Conservation (phyloP, 2,888 invertebrate genomes). For the Tenthredo scrophulariae region DNA sequence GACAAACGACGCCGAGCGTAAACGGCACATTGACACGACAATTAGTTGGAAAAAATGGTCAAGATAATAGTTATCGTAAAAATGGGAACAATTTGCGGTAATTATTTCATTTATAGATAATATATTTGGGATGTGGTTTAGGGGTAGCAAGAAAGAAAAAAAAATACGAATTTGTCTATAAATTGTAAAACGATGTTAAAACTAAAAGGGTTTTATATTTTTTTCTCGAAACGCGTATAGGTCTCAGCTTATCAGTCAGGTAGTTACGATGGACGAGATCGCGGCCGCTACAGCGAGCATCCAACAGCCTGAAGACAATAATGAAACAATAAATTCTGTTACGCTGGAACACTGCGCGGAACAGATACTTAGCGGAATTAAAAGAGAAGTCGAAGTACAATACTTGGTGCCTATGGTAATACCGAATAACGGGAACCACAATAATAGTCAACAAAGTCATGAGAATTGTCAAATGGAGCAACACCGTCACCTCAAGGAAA, state of each 20-base stretch:
- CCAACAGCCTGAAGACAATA: constrained; percentile 68
- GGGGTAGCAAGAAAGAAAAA: not conserved
- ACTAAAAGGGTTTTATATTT: not conserved
- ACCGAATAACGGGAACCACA: constrained; percentile 62
- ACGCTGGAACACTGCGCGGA: constrained; percentile 81
- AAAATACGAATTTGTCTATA: not conserved
- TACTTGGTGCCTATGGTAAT: constrained; percentile 77
- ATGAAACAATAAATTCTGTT: constrained; percentile 68
- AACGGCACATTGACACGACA: constrained; percentile 56
- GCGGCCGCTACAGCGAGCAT: constrained; percentile 82
- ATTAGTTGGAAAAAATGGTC: constrained; percentile 57
- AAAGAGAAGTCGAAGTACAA: constrained; percentile 82
- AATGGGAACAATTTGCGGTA: constrained; percentile 59
- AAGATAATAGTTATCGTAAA: constrained; percentile 57
- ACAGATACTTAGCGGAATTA: constrained; percentile 82
- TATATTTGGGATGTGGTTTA: not conserved
- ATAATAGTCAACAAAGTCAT: constrained; percentile 53
- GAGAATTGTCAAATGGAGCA: constrained; percentile 60
- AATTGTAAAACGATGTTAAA: not conserved
- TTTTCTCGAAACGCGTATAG: constrained; percentile 1
- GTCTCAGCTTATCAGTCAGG: constrained; percentile 63
- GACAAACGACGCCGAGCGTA: constrained; percentile 62
- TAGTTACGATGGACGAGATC: constrained; percentile 77
- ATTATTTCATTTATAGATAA: not conserved
- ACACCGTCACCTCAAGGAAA: constrained; percentile 70